Conservation (phyloP, 1,140 invertebrate species). For the Matsumurasca onukii region DNA sequence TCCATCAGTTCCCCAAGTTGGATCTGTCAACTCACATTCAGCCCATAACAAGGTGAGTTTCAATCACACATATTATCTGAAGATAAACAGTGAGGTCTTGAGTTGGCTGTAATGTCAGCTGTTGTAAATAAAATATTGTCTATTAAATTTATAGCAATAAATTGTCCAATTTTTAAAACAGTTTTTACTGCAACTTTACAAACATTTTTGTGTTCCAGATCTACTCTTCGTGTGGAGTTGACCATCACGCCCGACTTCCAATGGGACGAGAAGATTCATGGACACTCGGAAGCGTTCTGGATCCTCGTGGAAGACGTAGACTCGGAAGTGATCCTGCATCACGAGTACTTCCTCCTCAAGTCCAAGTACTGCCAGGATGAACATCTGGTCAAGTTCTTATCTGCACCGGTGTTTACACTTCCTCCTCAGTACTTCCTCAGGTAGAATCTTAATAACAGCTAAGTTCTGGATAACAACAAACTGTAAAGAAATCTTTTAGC, state of each 20-base stretch:
- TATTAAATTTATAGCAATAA: too few relatives aligned
- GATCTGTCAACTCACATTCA: constrained; percentile 96
- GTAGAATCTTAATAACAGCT: constrained; percentile 10
- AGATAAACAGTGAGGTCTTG: too few relatives aligned
- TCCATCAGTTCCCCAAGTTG: constrained; percentile 96
- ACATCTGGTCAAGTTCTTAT: constrained; percentile 97
- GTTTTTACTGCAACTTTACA: too few relatives aligned
- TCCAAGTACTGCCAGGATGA: constrained; percentile 93
- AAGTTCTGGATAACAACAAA: neutral
- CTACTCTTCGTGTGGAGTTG: constrained; percentile 91
- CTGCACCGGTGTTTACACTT: constrained; percentile 95
- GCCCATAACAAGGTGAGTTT: constrained; percentile 76
- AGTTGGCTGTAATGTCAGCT: too few relatives aligned
- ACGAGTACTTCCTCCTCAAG: constrained; percentile 97
- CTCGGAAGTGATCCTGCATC: constrained; percentile 93
- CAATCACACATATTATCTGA: too few relatives aligned
- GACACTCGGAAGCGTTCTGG: constrained; percentile 97
- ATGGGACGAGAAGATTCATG: constrained; percentile 98
- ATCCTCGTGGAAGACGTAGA: constrained; percentile 98
- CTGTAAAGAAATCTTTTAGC: too few relatives aligned
- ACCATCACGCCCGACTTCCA: constrained; percentile 99
- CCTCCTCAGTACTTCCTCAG: constrained; percentile 97
- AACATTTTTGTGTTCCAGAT: constrained; percentile 55
- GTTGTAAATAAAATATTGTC: too few relatives aligned
- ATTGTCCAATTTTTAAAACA: too few relatives aligned